Evolutionary conservation across 2,888 invertebrate genomes (phyloP).

Genomic region (Tridacna gigas): DNA sequence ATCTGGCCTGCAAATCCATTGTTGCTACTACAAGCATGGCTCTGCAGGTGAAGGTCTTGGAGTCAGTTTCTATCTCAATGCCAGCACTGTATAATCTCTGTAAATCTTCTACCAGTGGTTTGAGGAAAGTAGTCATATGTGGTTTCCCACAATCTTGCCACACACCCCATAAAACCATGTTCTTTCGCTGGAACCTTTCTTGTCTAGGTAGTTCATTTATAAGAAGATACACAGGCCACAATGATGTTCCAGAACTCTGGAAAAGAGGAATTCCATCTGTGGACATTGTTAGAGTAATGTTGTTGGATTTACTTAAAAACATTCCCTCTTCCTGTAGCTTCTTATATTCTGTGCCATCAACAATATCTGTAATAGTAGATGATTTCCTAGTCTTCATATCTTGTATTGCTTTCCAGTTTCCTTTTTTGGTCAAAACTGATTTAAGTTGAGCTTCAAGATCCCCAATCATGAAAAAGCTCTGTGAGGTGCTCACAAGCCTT

Average conservation of each 20-base stretch:
- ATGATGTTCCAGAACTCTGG: slow-evolving; percentile 50
- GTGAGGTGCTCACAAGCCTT: background rate
- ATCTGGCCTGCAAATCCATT: slow-evolving; percentile 61
- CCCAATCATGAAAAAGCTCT: slow-evolving; percentile 31
- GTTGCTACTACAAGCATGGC: slow-evolving; percentile 49
- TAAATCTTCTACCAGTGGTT: slow-evolving; percentile 53
- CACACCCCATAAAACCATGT: slow-evolving; percentile 49
- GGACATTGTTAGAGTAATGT: slow-evolving; percentile 33
- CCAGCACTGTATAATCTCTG: slow-evolving; percentile 28
- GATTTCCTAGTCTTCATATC: slow-evolving; percentile 4
- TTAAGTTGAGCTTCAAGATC: slow-evolving; percentile 34
- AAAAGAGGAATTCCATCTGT: slow-evolving; percentile 30
- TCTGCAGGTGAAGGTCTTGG: slow-evolving; percentile 24
- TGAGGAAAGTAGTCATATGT: slow-evolving; percentile 52
- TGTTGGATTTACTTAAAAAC: slow-evolving; percentile 31
- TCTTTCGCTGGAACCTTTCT: slow-evolving; percentile 42
- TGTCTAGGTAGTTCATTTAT: slow-evolving; percentile 53
- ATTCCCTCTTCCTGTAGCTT: slow-evolving; percentile 36
- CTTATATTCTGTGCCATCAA: slow-evolving; percentile 41
- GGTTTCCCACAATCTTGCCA: slow-evolving; percentile 58
- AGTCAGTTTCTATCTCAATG: background rate
- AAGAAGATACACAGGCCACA: slow-evolving; percentile 55
- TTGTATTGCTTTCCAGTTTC: slow-evolving; percentile 28
- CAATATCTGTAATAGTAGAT: slow-evolving; percentile 31
- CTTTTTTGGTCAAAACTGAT: slow-evolving; percentile 33